Evolutionary conservation across 2,797 vertebrate species (phyloP), one percentile per base, ranked within the genome.

Genomic region (Spheniscus humboldti): DNA sequence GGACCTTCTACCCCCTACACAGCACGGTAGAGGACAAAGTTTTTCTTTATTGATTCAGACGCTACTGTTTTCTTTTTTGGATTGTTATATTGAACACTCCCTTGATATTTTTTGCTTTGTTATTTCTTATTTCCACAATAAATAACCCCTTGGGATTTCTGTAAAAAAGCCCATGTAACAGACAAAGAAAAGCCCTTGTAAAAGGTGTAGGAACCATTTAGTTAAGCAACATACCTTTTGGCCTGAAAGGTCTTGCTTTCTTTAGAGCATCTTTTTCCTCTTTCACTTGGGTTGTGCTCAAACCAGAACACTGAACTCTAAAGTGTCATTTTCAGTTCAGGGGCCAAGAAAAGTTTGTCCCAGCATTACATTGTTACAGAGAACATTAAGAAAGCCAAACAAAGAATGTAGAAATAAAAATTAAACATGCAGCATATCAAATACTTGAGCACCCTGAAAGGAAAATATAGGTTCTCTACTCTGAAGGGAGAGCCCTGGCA

Each of bases 1-100:
- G 89, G 94, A 88, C 82, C 73, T 96, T 90, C 71, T 66, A 95
- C 90, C 66, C 84, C 57, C 50, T 68, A 73, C 57, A 56, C 56
- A 80, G 87, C 37, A 27, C 3, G 4, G 5, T 73, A 55, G 55
- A 91, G 43, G 91, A 60, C 57, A 62, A 47, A 89, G 76, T 57
- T 83, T 88, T 93, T 67, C 60, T 82, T 80, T 92, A 86, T 69
- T 81, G 84, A 86, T 84, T 94, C 47, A 60, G 77, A 35, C 18
- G 43, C 10, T 92, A 68, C 57, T 82, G 50, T 75, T 86, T 43
- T 75, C 35, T 59, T 60, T 87, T 82, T 56, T 45, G 23, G 45
- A 75, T 77, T 88, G 9, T 67, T 91, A 45, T 19, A 73, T 76
- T 90, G 86, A 91, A 88, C 19, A 28, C 45, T 91, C 59, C 48